phyloP scores from a whole-genome alignment of 2,888 invertebrate species.

The Epinotia demarniana region DNA sequence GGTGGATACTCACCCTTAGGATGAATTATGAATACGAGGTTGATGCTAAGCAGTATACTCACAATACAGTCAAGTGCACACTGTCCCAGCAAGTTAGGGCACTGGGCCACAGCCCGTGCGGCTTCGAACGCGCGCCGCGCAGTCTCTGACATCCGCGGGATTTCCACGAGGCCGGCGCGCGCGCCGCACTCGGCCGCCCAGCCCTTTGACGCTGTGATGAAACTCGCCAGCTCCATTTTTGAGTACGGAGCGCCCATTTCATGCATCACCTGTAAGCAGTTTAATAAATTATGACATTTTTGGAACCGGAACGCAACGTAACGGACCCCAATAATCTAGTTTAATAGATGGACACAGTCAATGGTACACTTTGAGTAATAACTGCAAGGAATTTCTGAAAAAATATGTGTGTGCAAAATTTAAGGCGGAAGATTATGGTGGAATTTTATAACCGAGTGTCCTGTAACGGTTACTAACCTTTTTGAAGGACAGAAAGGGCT shows the following conservation, averaged over 20 bases:
- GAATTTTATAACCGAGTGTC: neutral
- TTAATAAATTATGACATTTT: too few species aligned
- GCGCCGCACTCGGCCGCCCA: constrained; percentile 96
- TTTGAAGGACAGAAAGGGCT: constrained; percentile 96
- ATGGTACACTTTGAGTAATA: too few species aligned
- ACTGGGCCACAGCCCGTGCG: constrained; percentile 93
- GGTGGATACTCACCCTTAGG: too few species aligned
- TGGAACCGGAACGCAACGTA: too few species aligned
- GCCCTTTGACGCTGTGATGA: constrained; percentile 97
- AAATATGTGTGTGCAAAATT: too few species aligned
- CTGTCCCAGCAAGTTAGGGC: constrained; percentile 96
- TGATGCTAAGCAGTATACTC: constrained; percentile 39
- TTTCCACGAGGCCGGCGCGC: constrained; percentile 95
- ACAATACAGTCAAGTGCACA: constrained; percentile 91
- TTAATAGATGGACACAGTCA: too few species aligned
- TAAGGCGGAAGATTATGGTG: too few species aligned
- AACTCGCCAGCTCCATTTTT: constrained; percentile 94
- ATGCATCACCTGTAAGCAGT: constrained; percentile 84
- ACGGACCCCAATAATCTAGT: too few species aligned
- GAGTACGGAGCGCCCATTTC: constrained; percentile 95
- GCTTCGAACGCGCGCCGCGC: constrained; percentile 91
- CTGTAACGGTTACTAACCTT: constrained; percentile 80
- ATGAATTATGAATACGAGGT: too few species aligned
- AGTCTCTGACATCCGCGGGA: constrained; percentile 91
- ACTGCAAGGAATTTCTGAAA: too few species aligned